These are phyloP conservation scores for Acheta domesticus DNA, from an alignment of 2,888 invertebrate genomes.

Conservation along the genomic window DNA sequence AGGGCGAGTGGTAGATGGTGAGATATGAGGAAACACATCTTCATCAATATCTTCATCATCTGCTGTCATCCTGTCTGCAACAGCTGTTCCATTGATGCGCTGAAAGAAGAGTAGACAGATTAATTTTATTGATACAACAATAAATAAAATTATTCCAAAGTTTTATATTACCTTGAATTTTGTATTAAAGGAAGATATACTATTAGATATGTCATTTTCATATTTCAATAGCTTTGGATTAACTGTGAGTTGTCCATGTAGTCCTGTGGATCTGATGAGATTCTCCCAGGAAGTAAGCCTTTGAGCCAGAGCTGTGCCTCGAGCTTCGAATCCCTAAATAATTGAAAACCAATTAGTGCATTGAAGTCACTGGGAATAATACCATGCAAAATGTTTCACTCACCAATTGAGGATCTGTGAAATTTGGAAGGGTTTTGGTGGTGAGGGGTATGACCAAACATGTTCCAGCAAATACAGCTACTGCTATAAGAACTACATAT, in stretches of 20 bases:
- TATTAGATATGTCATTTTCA: too few relatives aligned
- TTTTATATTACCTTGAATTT: too few relatives aligned
- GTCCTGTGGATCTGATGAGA: slow-evolving; percentile 69
- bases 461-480: slow-evolving; percentile 60
- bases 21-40: not conserved
- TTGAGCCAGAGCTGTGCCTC: slow-evolving; percentile 80
- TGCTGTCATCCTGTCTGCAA: slow-evolving; percentile 28
- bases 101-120: slow-evolving; percentile 11
- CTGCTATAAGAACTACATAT: slow-evolving; percentile 59
- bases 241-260: slow-evolving; percentile 64
- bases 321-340: slow-evolving; percentile 80
- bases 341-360: slow-evolving; percentile 27
- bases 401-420: slow-evolving; percentile 81
- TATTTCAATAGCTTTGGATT: slow-evolving; percentile 56
- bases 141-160: too few relatives aligned
- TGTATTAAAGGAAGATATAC: too few relatives aligned
- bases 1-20: slow-evolving; percentile 3
- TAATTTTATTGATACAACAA: not conserved
- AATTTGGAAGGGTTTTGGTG: slow-evolving; percentile 67
- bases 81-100: slow-evolving; percentile 20
- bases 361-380: not conserved
- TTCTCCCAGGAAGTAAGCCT: slow-evolving; percentile 82
- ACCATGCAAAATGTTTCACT: slow-evolving; percentile 41
- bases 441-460: slow-evolving; percentile 65
- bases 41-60: slow-evolving; percentile 20